Evolutionary conservation across 2,113 vertebrate genomes (phyloP), one percentile per base, ranked within the genome.

Genomic region (Promerops cafer): DNA sequence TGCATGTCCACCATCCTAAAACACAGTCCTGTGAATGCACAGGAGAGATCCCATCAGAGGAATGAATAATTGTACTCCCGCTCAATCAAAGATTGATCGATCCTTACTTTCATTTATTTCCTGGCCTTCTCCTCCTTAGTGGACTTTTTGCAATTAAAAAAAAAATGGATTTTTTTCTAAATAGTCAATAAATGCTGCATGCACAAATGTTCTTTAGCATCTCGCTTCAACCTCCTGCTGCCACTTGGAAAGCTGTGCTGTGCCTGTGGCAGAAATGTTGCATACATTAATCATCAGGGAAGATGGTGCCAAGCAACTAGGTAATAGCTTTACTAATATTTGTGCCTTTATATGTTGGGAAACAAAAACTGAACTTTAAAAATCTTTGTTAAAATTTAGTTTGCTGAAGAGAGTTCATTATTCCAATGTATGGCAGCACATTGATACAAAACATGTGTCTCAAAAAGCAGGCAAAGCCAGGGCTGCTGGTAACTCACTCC

Each of bases 401-500:
- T 94, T 89, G 81, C 57, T 57, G 45, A 26, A 60, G 49, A 42
- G 44, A 69, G 14, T 47, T 65, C 45, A 10, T 26, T 52, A 52
- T 60, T 60, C 6, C 49, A 17, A 1, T 3, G 4, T 21, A 39
- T 19, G 56, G 42, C 56, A 83, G 45, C 33, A 20, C 20, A 47
- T 39, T 0, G 0, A 28, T 63, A 44, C n/a, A 52, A 82, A 87
- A 45, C 5, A 16, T 6, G 15, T 0, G 0, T 10, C 6, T 39
- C 27, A 20, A 26, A 56, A 21, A 50, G 52, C 9, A 53, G 1
- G 0, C 10, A 74, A 57, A 68, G 37, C n/a, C 74, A 40, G 44
- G 80, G 71, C 68, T 91, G 45, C 40, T 49, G 39, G 30, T 40
- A 42, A 8, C 40, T 84, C 69, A 15, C 12, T 11, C 3, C 15